Evolutionary conservation across 2,113 vertebrate genomes (phyloP).

Genomic region (Sardina pilchardus): DNA sequence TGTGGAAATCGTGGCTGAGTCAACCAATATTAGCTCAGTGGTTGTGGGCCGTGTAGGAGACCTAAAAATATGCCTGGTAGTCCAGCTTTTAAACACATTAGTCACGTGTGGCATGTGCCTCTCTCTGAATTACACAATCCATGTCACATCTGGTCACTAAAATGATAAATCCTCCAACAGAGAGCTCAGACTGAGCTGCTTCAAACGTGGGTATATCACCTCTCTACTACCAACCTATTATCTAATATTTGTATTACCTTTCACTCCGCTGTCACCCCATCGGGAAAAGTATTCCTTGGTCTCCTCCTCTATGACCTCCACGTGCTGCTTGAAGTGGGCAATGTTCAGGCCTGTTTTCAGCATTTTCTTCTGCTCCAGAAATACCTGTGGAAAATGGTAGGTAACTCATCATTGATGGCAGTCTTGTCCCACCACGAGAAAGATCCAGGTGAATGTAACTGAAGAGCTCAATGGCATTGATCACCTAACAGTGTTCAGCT

Average conservation of each 20-base stretch:
- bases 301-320: constrained; percentile 89
- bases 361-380: constrained; percentile 98
- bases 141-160: not conserved
- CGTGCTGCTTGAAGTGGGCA: constrained; percentile 84
- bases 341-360: constrained; percentile 93
- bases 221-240: too few relatives aligned
- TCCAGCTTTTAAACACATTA: not conserved
- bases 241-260: constrained; percentile 72
- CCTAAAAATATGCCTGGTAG: not conserved
- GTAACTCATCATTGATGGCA: not conserved
- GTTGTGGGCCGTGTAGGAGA: not conserved
- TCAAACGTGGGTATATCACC: not conserved
- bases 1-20: not conserved
- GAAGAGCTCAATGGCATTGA: not conserved
- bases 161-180: not conserved
- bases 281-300: constrained; percentile 87
- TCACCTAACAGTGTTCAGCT: not conserved
- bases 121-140: not conserved
- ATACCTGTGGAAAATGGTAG: constrained; percentile 72
- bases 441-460: not conserved
- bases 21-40: constrained; percentile 11
- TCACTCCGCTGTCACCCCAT: constrained; percentile 91
- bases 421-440: not conserved
- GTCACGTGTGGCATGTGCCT: not conserved
- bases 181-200: not conserved